A percentile compares a stretch with the other conserved stretches of the same genome.
Conservation (phyloP, 2,113 vertebrate species). For the Bos taurus region ARS-UCD2.0 NC_037340.1:39971001-39971500, state of each 20-base stretch:
- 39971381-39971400: background rate
- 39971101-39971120: background rate
- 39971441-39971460: slow-evolving; percentile 27
- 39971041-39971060: background rate
- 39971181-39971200: slow-evolving; percentile 4
- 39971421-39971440: slow-evolving; percentile 28
- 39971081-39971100: background rate
- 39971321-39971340: slow-evolving; percentile 28
- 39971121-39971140: slow-evolving; percentile 23
- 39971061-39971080: background rate
- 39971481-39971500: background rate
- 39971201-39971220: background rate
- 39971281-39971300: background rate
- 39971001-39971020: background rate
- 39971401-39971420: slow-evolving; percentile 52
- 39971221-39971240: slow-evolving; percentile 34
- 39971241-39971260: slow-evolving; percentile 53
- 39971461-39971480: background rate
- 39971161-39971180: slow-evolving; percentile 26
- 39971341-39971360: background rate
- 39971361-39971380: background rate
- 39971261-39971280: slow-evolving; percentile 37
- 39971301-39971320: background rate
- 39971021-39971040: background rate
- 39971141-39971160: background rate